Evolutionary conservation across 2,113 vertebrate genomes (phyloP).

Genomic region (Sialia sialis): DNA sequence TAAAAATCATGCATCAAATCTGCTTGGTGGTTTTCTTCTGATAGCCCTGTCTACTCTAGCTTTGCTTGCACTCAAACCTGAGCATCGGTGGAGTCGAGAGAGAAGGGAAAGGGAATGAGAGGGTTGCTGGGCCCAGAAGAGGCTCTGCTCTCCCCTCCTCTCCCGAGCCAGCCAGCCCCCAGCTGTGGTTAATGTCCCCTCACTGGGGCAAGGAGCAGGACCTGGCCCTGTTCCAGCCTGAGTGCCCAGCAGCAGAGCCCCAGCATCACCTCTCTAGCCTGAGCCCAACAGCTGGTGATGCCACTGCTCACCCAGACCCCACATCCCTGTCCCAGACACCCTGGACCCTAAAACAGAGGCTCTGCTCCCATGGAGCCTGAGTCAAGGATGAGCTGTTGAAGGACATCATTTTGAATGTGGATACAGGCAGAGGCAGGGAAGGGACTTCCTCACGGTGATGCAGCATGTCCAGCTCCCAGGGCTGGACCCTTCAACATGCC

Average conservation of each 20-base stretch:
- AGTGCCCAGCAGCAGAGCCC: not conserved
- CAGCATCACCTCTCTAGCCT: fast-evolving
- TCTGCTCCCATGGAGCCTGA: fast-evolving
- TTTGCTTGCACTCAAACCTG: not conserved
- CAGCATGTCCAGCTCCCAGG: not conserved
- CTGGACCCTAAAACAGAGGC: not conserved
- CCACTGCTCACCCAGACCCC: not conserved
- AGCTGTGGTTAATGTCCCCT: not conserved
- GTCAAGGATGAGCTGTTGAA: fast-evolving
- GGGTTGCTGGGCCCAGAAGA: not conserved
- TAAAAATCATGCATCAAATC: not conserved
- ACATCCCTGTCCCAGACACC: fast-evolving
- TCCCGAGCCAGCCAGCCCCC: fast-evolving
- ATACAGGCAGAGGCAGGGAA: not conserved
- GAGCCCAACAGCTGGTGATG: fast-evolving
- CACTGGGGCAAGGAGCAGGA: not conserved
- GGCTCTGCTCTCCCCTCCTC: not conserved
- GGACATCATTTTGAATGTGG: fast-evolving
- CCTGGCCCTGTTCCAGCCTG: not conserved
- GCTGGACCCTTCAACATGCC: not conserved
- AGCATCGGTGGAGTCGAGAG: fast-evolving
- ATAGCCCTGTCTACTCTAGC: not conserved
- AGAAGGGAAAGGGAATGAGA: not conserved
- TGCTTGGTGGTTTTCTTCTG: not conserved
- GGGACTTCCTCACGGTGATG: not conserved